A percentile compares a stretch with the other conserved stretches of the same genome.
These are phyloP conservation scores for Pedionomus torquatus DNA, from an alignment of 2,113 vertebrate genomes.

Conservation along the genomic window DNA sequence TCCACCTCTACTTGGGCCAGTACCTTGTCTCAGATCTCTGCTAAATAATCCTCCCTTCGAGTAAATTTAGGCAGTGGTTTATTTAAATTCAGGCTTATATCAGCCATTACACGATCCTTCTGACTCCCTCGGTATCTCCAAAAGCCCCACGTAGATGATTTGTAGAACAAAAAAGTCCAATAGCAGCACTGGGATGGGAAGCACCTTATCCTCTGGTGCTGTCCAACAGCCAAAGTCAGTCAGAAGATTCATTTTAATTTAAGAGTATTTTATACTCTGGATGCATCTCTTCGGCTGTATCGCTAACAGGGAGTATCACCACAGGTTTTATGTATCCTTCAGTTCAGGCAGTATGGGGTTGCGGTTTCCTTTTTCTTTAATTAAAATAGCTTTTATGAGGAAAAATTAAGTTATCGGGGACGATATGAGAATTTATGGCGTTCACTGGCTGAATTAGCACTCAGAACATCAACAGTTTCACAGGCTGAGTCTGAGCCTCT, in stretches of 20 bases:
- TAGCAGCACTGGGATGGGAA: not conserved
- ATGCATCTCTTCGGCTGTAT: not conserved
- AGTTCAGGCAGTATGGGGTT: not conserved
- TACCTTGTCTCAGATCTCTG: not conserved
- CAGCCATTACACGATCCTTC: not conserved
- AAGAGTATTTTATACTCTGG: not conserved
- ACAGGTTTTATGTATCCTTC: not conserved
- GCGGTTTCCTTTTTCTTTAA: not conserved
- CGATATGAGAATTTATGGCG: not conserved
- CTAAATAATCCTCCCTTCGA: not conserved
- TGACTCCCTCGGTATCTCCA: not conserved
- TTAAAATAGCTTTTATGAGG: not conserved
- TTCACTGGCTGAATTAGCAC: not conserved
- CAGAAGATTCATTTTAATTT: not conserved
- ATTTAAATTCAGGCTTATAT: no score
- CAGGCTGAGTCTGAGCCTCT: not conserved
- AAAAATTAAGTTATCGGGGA: not conserved
- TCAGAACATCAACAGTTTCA: not conserved
- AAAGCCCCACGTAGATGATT: fast-evolving
- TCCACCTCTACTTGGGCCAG: fast-evolving
- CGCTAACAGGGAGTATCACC: not conserved
- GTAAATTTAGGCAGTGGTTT: not conserved
- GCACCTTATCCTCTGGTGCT: not conserved
- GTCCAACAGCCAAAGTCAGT: not conserved
- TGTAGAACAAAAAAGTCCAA: not conserved